Base-by-base conservation (phyloP, 1,140 invertebrate species). In the Antheraea mylitta region DNA sequence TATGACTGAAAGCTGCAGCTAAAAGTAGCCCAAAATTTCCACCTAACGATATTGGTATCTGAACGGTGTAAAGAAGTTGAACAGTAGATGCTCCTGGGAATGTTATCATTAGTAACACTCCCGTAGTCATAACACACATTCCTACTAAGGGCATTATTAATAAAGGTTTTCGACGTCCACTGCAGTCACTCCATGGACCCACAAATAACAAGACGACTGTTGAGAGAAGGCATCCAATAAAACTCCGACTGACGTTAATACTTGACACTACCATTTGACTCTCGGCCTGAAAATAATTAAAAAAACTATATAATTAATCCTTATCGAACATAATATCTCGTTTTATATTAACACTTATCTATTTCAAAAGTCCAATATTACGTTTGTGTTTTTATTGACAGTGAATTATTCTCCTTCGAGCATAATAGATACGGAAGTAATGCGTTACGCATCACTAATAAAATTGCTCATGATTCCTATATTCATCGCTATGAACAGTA, bases 141-240 rank as follows among this genome's bases (percentile, higher is more conserved):
- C 91, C 91, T 0, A 86, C 66, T 22, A 93, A 68, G 3, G 92
- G 86, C 65, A 92, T 65, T 18, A 93, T 81, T 8, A 93, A 83
- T n/a, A 92, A 69, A 1, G 92, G 92, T 58, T 92, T 93, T 67
- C 92, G 78, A 36, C 90, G 74, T 3, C 92, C 91, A 76, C 92
- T 92, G 73, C 84, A 91, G 71, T 93, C 92, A 66, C 92, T 93
- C 92, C 91, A 93, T 3, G 92, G 92, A 1, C 90, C 92, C 7
- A 90, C 79, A 62, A 93, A 93, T 3, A 92, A 62, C 6, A 93
- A 75, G 0, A 93, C 79, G 0, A 89, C 63, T 0, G 88, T 88
- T 3, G 88, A 79, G 18, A 92, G 83, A 0, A 92, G 71, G 10
- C 82, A 85, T 7, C 89, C 87, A 16, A 93, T 79, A 66, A 93